Evolutionary conservation across 2,888 invertebrate genomes (phyloP).

Genomic region (Melitaea athalia): DNA sequence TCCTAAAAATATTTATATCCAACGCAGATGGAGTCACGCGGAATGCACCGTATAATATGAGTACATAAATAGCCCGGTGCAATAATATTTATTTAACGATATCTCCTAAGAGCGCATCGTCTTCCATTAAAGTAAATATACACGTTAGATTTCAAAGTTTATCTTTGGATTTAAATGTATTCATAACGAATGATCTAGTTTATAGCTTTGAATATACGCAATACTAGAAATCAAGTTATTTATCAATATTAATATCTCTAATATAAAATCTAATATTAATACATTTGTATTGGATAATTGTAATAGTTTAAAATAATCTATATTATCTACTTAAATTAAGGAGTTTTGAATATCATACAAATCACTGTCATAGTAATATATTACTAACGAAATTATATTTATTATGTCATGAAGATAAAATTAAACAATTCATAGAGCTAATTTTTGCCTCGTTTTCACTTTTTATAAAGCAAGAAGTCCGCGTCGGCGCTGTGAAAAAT

Average conservation of each 20-base stretch:
- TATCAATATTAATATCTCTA: not conserved
- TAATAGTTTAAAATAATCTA: not conserved
- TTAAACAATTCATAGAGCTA: not conserved
- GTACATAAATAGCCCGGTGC: slow-evolving; percentile 3
- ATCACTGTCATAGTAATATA: too few relatives aligned
- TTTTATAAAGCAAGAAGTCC: too few relatives aligned
- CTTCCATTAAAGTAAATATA: slow-evolving; percentile 17
- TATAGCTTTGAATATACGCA: not conserved
- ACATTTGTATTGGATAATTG: not conserved
- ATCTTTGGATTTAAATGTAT: slow-evolving; percentile 9
- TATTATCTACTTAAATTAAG: too few relatives aligned
- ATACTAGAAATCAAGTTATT: not conserved
- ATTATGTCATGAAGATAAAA: too few relatives aligned
- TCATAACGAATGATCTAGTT: not conserved
- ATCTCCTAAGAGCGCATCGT: slow-evolving; percentile 17
- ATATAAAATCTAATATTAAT: too few relatives aligned
- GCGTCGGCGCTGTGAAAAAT: too few relatives aligned
- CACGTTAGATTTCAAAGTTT: slow-evolving; percentile 26
- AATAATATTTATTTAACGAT: slow-evolving; percentile 33
- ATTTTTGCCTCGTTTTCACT: too few relatives aligned
- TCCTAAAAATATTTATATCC: too few relatives aligned
- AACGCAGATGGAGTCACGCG: too few relatives aligned
- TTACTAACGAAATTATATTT: too few relatives aligned
- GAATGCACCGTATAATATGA: not conserved
- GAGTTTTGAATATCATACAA: too few relatives aligned